Evolutionary conservation across 1,140 invertebrate genomes (phyloP), one percentile per base, ranked within the genome.

Genomic region (Scylla paramamosain): DNA sequence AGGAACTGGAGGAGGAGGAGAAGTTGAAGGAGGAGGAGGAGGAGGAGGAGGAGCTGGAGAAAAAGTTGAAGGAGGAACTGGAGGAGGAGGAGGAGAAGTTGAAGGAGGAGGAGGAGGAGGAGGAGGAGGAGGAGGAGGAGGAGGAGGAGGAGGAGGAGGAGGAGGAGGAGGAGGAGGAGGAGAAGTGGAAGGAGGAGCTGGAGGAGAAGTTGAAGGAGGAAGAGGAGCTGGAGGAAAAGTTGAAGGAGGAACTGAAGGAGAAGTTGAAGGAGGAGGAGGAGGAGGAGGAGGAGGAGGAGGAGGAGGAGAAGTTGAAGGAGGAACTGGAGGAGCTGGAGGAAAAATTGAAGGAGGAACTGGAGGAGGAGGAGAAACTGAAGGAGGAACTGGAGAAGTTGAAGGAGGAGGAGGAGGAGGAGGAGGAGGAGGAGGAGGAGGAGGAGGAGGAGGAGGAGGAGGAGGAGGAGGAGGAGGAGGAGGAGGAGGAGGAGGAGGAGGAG

Each of bases 201-300:
- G 59, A 67, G 59, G 59, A 67, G 59, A 25, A 67, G 59, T 6
- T 10, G 59, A n/a, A 77, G 67, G 25, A 77, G n/a, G 67, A 77
- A 20, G 10, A 77, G 67, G 67, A 77, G n/a, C 12, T 16, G 67
- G 67, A 77, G 67, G 67, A 77, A 20, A 20, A 77, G 67, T 12
- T 0, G 20, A n/a, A 77, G 67, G 8, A n/a, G 67, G n/a, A n/a
- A 20, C 0, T 2, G 67, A 8, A 25, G 67, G 1, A n/a, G 67
- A n/a, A 77, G 67, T 0, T 2, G 67, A n/a, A n/a, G 25, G 1
- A 77, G 67, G n/a, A 20, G 67, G 25, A 77, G 67, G 67, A 77
- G 67, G 67, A 77, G n/a, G 67, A 77, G 20, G 67, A n/a, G 67
- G 67, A 77, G 67, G 67, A 77, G 67, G 67, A 77, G 67, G 67